phyloP scores from a whole-genome alignment of 2,113 vertebrate species.

The Scatophagus argus region DNA sequence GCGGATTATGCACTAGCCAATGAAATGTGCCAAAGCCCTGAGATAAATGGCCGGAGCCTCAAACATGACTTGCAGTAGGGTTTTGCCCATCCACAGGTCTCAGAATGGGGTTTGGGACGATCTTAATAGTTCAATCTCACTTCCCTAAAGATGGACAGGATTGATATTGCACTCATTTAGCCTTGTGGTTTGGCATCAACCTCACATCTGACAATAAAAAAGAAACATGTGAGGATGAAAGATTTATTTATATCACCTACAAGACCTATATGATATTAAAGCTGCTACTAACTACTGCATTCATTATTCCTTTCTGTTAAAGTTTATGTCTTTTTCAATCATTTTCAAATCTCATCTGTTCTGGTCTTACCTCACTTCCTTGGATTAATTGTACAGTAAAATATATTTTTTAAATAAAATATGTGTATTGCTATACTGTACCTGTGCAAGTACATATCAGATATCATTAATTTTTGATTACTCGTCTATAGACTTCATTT shows the following conservation, averaged over 20 bases:
- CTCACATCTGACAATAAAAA: constrained; percentile 7
- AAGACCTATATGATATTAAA: background rate
- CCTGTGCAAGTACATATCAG: background rate
- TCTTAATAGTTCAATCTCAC: constrained; percentile 34
- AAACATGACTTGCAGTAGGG: constrained; percentile 39
- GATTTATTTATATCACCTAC: background rate
- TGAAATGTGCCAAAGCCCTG: constrained; percentile 69
- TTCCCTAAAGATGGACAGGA: constrained; percentile 11
- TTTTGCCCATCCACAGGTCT: constrained; percentile 17
- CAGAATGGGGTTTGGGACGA: constrained; percentile 11
- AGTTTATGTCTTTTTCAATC: background rate
- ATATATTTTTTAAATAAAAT: background rate
- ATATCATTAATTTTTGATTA: background rate
- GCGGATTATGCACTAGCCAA: constrained; percentile 69
- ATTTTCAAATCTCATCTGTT: background rate
- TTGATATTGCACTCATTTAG: background rate
- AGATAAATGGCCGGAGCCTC: constrained; percentile 55
- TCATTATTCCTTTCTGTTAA: background rate
- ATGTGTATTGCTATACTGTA: too few species aligned
- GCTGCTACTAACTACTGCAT: too few species aligned
- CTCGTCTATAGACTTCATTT: background rate
- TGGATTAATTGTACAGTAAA: background rate
- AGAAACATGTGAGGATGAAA: background rate
- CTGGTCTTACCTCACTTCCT: background rate
- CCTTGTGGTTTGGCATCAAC: constrained; percentile 13